Evolutionary conservation across 2,888 invertebrate genomes (phyloP), one percentile per base, ranked within the genome.

Genomic region (Strigamia crassipes): DNA sequence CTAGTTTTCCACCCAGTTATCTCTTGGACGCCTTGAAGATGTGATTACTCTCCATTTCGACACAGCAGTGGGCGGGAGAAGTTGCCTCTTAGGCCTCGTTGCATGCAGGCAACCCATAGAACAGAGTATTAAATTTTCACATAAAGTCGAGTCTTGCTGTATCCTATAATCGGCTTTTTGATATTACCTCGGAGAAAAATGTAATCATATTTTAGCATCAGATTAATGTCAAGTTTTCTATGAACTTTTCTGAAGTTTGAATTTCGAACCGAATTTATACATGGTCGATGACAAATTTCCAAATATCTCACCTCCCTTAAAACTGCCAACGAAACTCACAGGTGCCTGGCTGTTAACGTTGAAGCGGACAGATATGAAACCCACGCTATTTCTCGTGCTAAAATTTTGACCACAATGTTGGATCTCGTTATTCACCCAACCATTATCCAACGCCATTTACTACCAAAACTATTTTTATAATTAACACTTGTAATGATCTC

Each of bases 1-100:
- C 73, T 73, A 73, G 73, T 73, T 73, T 56, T 73, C 73, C n/a
- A 31, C 23, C 31, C 27, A 73, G 31, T 73, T 73, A 27, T 73
- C 73, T 27, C 73, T 31, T 73, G 56, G n/a, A n/a, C 56, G n/a
- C 23, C 73, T 73, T 27, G 73, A 31, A 73, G 73, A 31, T 73
- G 31, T 73, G 73, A 73, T 73, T 73, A 73, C 73, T 73, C 6
- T 8, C 73, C 9, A 73, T 73, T 27, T 73, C 12, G 73, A 73
- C 27, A 73, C 27, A 73, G 27, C 27, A 73, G 13, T 73, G 31
- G 73, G 73, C 13, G 73, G 73, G 12, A 73, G 27, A 31, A 31
- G 27, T 27, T 56, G 73, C n/a, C 73, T 73, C 31, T 73, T 73
- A 27, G 73, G 73, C 1, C 73, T 73, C 23, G 73, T 73, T 31